A percentile compares a stretch with the other conserved stretches of the same genome.
Evolutionary conservation across 2,888 invertebrate species (phyloP).

Genomic region (Margaritifera margaritifera): DNA sequence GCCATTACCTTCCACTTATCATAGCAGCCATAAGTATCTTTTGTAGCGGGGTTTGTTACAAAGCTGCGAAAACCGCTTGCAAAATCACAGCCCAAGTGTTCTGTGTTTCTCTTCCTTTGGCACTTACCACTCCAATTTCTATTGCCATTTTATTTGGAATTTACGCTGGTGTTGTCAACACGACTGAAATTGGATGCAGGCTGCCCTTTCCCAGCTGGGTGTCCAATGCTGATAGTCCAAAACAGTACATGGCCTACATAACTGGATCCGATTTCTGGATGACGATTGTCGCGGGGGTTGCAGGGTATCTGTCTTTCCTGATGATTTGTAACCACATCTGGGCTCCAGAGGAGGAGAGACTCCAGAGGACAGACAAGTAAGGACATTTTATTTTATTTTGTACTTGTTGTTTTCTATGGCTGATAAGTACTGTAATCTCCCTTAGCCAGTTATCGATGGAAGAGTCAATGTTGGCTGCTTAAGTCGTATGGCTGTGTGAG

Average conservation of each 20-base stretch:
- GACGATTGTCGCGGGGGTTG: constrained; percentile 35
- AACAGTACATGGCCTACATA: constrained; percentile 17
- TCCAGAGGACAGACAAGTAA: constrained; percentile 57
- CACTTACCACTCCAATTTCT: constrained; percentile 45
- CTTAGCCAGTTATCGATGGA: no score
- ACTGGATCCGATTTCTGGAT: constrained; percentile 32
- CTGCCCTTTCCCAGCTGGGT: constrained; percentile 88
- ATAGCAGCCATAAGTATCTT: constrained; percentile 46
- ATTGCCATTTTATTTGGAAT: constrained; percentile 48
- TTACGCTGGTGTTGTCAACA: constrained; percentile 62
- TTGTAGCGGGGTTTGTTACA: constrained; percentile 49
- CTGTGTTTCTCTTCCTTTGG: constrained; percentile 50
- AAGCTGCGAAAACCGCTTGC: constrained; percentile 50
- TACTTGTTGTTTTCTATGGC: no score
- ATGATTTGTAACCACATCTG: constrained; percentile 57
- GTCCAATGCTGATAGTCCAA: constrained; percentile 75
- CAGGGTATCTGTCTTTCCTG: constrained; percentile 45
- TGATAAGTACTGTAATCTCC: no score
- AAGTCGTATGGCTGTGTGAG: no score
- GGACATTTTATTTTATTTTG: constrained; percentile 1
- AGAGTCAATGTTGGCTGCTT: no score
- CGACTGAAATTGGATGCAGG: constrained; percentile 75
- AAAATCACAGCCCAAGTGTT: constrained; percentile 53
- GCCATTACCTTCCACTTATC: constrained; percentile 44
- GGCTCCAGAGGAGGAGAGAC: constrained; percentile 49